Conservation (phyloP, 53 echinoderm and acorn worm genomes). For the Mesocentrotus franciscanus region DNA sequence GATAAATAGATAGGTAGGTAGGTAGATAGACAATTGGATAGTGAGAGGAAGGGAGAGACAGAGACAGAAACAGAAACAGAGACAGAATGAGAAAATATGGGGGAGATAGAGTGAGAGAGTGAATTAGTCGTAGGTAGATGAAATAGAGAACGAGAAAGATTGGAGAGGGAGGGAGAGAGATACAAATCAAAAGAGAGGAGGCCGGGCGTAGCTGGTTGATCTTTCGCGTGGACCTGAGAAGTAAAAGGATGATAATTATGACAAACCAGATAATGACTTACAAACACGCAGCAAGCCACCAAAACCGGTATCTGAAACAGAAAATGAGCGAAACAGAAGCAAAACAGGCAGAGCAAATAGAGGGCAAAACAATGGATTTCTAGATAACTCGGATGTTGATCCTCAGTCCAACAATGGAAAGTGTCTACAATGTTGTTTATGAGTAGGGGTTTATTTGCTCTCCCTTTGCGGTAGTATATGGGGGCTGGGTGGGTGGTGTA, state of each 20-base stretch:
- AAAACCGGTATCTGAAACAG: not conserved
- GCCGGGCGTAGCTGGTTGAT: not conserved
- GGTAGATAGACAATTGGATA: too few species aligned
- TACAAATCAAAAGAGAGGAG: not conserved
- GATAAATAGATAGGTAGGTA: not conserved
- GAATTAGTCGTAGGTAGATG: too few species aligned
- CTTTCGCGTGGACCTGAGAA: not conserved
- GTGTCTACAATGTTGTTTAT: slow-evolving; percentile 39
- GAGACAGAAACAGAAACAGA: too few species aligned
- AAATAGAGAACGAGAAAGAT: too few species aligned
- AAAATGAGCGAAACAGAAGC: not conserved
- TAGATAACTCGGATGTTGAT: slow-evolving; percentile 40
- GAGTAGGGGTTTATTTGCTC: slow-evolving; percentile 43
- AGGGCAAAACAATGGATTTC: slow-evolving; percentile 16
- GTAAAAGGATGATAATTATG: not conserved
- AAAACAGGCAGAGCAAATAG: not conserved
- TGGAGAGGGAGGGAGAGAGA: not conserved
- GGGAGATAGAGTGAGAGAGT: too few species aligned
- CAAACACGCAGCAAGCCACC: not conserved
- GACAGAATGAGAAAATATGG: too few species aligned
- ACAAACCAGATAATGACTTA: not conserved
- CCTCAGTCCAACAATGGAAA: not conserved
- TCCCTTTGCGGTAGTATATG: not conserved
- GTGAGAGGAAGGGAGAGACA: too few species aligned
- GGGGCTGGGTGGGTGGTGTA: slow-evolving; percentile 20